phyloP scores from a whole-genome alignment of 2,113 vertebrate genomes.

The Amblyornis subalaris region DNA sequence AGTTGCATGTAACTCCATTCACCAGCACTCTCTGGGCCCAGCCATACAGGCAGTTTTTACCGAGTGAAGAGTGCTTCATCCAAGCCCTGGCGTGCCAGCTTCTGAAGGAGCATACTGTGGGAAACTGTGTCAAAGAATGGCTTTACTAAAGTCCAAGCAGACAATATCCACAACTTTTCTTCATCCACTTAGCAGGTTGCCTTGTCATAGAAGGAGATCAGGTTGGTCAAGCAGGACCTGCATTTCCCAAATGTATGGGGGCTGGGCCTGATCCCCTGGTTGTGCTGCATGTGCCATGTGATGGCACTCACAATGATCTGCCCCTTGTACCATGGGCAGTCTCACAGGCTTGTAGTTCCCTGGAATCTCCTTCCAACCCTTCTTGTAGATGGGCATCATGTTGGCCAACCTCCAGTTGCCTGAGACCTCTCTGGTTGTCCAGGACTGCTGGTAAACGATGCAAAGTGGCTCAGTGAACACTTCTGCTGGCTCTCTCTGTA shows the following conservation, averaged over 20 bases:
- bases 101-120: neutral
- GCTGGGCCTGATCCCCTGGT: neutral
- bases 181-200: rapidly evolving
- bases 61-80: rapidly evolving
- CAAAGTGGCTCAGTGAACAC: neutral
- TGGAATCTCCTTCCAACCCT: neutral
- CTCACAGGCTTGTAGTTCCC: neutral
- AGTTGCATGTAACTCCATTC: neutral
- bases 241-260: neutral
- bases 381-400: rapidly evolving
- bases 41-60: neutral
- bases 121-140: neutral
- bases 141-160: neutral
- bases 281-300: neutral
- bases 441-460: neutral
- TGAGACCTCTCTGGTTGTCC: neutral
- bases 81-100: neutral
- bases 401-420: neutral
- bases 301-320: neutral
- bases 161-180: neutral
- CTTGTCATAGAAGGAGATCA: neutral
- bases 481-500: neutral
- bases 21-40: rapidly evolving
- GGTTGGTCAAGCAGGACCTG: neutral
- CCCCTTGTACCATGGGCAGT: rapidly evolving